Evolutionary conservation across 2,113 vertebrate genomes (phyloP).

Genomic region (Chiloscyllium plagiosum): DNA sequence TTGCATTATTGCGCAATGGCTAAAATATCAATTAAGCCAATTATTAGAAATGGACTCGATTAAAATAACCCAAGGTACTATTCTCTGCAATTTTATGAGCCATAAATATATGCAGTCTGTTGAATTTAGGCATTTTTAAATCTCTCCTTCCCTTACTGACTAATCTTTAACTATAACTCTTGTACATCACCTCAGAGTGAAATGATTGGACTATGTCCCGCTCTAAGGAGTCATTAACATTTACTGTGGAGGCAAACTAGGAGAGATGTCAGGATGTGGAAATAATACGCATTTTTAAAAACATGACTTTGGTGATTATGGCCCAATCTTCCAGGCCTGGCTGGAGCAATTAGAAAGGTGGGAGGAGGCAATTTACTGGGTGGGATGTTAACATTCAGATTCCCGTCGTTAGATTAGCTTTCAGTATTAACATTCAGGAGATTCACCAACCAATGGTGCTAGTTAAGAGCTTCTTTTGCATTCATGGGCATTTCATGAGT

Average conservation of each 20-base stretch:
- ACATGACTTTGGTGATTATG: not conserved
- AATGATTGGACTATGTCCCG: not conserved
- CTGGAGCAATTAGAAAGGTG: too few species aligned
- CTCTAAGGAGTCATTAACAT: not conserved
- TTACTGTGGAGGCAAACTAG: not conserved
- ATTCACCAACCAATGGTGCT: too few species aligned
- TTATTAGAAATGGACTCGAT: conserved; percentile 13
- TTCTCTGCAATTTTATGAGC: not conserved
- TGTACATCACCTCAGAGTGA: not conserved
- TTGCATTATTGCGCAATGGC: not conserved
- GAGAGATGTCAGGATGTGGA: not conserved
- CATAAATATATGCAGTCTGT: not conserved
- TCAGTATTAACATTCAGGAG: too few species aligned
- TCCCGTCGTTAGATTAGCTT: too few species aligned
- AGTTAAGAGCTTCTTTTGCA: too few species aligned
- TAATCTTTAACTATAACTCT: not conserved
- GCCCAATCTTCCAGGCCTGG: too few species aligned
- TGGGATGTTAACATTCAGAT: too few species aligned
- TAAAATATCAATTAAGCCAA: conserved; percentile 19
- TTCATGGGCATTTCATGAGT: too few species aligned
- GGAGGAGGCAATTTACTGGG: not conserved
- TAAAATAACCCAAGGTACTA: conserved; percentile 16
- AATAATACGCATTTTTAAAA: not conserved
- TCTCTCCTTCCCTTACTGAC: not conserved
- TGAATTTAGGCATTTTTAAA: conserved; percentile 1